phyloP scores from a whole-genome alignment of 30 jellyfish, hydroid and myxozoan genomes.

The Pelagia noctiluca region DNA sequence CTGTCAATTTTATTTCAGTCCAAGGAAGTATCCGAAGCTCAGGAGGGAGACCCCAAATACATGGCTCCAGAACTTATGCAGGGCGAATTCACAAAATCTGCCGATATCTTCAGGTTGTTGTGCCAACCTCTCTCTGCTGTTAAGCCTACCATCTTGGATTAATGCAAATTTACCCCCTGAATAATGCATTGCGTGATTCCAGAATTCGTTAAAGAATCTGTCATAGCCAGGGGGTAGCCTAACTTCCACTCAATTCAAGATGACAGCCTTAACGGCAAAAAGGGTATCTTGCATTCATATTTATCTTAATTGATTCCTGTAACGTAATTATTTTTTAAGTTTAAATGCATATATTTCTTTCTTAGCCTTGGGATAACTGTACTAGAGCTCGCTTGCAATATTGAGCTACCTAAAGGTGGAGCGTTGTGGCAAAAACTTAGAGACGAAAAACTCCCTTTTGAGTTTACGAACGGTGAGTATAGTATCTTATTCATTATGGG shows the following conservation, averaged over 20 bases:
- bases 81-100: constrained; percentile 81
- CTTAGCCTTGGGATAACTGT: constrained; percentile 91
- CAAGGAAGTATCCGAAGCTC: constrained; percentile 74
- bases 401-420: constrained; percentile 91
- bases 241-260: too few relatives aligned
- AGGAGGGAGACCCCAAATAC: constrained; percentile 96
- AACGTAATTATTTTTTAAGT: not conserved
- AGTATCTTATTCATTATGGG: too few relatives aligned
- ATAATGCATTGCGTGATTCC: too few relatives aligned
- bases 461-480: constrained; percentile 81
- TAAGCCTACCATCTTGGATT: too few relatives aligned
- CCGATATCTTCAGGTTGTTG: constrained; percentile 78
- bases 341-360: not conserved
- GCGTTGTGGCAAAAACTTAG: constrained; percentile 86
- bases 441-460: constrained; percentile 71
- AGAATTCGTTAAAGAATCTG: too few relatives aligned
- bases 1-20: constrained; percentile 6
- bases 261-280: too few relatives aligned
- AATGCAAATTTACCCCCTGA: too few relatives aligned
- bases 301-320: not conserved
- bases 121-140: not conserved
- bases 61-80: constrained; percentile 96
- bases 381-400: constrained; percentile 81
- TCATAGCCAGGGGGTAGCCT: too few relatives aligned
- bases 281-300: not conserved